Base-by-base conservation (phyloP, 2,113 vertebrate genomes). In the Gracilinanus agilis region DNA sequence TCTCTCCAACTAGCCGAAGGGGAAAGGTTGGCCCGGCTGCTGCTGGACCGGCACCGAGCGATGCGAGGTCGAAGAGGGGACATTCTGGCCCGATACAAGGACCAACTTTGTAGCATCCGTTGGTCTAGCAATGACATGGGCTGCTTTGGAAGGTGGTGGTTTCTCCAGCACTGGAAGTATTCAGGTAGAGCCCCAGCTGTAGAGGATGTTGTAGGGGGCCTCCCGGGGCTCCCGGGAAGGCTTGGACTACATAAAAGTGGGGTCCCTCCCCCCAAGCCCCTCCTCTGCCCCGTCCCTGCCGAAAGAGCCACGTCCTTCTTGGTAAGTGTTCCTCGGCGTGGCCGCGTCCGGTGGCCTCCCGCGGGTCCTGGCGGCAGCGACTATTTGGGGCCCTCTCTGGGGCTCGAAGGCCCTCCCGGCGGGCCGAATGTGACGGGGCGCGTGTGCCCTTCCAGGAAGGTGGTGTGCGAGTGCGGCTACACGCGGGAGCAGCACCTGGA, bases 391-490 rank as follows among this genome's bases (percentile, higher is more conserved):
- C 19, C 19, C 67, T 83, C n/a, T 19, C 34, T 75, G 0, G 67
- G 34, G 19, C 19, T 40, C 21, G 19, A 2, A 2, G n/a, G 19
- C 23, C 34, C 67, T 83, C n/a, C 21, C 40, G n/a, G n/a, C 40
- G 19, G 67, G 34, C 34, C 11, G 1, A 19, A 34, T 19, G 34
- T 75, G 34, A 75, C 7, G 34, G 6, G 34, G 54, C 7, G 58
- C 7, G 58, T 29, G 9, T 94, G 91, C 58, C 98, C 96, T 58
- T 54, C 9, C 95, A 99, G 99, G 97, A 98, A 98, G 93, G 96
- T 98, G 1, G 94, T 98, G 23, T 99, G 99, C 0, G 95, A 98
- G 93, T 99, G 99, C 2, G 99, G 99, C 90, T 99, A 99, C 92
- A 93, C 98, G 0, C 99, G 97, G 54, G 96, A 96, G 1, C 97